Evolutionary conservation across 2,113 vertebrate species (phyloP).

Genomic region (Hippocampus abdominalis): DNA sequence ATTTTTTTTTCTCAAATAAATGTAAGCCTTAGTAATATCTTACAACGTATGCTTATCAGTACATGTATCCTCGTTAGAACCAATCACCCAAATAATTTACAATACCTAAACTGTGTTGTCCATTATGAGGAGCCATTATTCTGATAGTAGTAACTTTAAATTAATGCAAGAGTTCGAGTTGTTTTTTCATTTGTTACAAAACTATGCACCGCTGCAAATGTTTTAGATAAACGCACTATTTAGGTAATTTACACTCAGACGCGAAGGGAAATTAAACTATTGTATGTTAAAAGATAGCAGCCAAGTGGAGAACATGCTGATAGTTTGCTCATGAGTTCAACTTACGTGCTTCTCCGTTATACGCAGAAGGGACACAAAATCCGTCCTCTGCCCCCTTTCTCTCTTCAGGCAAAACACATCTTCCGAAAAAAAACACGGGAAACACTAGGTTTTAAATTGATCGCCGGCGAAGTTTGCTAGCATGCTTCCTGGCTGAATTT

Average conservation of each 20-base stretch:
- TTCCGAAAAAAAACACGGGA: background rate
- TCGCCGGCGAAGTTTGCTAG: slow-evolving; percentile 1
- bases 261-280: background rate
- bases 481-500: background rate
- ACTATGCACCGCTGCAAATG: background rate
- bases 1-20: background rate
- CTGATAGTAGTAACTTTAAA: background rate
- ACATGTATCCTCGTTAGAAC: background rate
- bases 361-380: background rate
- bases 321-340: background rate
- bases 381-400: background rate
- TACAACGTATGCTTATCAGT: background rate
- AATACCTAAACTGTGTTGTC: background rate
- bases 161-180: background rate
- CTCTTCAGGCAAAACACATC: slow-evolving; percentile 20
- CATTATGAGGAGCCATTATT: background rate
- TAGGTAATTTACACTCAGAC: background rate
- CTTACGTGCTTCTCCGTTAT: background rate
- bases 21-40: no score
- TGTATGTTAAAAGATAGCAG: background rate
- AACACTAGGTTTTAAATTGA: background rate
- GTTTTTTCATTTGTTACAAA: background rate
- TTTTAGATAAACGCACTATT: background rate
- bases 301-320: background rate
- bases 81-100: background rate